Base-by-base conservation (phyloP, 2,888 invertebrate genomes). In the Oegoconia quadripuncta region DNA sequence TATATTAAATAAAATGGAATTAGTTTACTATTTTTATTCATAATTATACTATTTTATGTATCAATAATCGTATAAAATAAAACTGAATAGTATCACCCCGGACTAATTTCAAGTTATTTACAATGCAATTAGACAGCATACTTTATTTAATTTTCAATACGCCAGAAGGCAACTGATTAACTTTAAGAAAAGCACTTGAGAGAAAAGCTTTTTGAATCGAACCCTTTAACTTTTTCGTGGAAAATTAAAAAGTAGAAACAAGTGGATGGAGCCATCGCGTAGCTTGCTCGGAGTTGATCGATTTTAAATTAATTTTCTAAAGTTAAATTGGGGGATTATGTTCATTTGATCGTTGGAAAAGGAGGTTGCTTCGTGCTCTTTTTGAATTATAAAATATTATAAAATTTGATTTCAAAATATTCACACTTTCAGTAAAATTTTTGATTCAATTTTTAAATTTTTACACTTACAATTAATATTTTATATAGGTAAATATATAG, bases 251-350 rank as follows among this genome's bases (percentile, higher is more conserved):
- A 70, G 68, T 63, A 59, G 58, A 52, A 50, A 55, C 66, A 67
- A 59, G 70, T 63, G 17, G 14, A 49, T 55, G 55, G 54, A 66
- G 57, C 56, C 58, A 59, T 57, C 58, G 64, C 58, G 60, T 74
- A 73, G 78, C 74, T 79, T 74, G 72, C 69, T 70, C 72, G 66
- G 63, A 57, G 71, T 55, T 71, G 72, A 78, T 76, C 70, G 77
- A 83, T 83, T 81, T 78, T 65, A 74, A 84, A 82, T 84, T 82
- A 83, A 84, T 83, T 83, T 78, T 69, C 61, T 71, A 55, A 86
- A 87, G 87, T 87, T 87, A 83, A 83, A 86, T 84, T 87, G 79
- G 74, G n/a, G 74, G 83, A 83, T 86, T 82, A 83, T 65, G 69
- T 74, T 71, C 73, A 76, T 79, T 80, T 78, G 72, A 69, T 75